Evolutionary conservation across 1,140 invertebrate genomes (phyloP).

Genomic region (Temnothorax curvispinosus): DNA sequence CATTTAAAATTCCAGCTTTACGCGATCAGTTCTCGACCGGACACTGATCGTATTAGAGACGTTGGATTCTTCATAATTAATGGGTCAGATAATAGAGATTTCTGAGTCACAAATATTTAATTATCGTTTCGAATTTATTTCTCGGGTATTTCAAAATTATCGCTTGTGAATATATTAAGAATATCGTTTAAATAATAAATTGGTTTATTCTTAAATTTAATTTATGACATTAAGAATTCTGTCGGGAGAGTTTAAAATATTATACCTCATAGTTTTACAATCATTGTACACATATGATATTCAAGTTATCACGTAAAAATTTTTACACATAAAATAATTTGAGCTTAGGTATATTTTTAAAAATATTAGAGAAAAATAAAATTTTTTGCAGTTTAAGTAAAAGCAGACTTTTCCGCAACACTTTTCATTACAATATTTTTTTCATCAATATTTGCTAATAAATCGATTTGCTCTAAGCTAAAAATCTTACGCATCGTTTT

Average conservation of each 20-base stretch:
- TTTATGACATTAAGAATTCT: neutral
- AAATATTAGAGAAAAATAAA: neutral
- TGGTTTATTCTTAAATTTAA: conserved; percentile 9
- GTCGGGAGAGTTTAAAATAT: neutral
- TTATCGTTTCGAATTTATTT: neutral
- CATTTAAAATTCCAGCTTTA: neutral
- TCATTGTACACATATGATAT: neutral
- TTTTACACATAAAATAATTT: neutral
- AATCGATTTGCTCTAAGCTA: neutral
- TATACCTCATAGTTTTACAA: neutral
- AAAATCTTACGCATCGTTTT: neutral
- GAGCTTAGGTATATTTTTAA: neutral
- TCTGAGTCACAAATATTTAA: neutral
- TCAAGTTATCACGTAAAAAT: neutral
- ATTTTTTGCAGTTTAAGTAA: neutral
- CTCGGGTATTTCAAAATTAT: neutral
- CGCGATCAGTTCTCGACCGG: no score
- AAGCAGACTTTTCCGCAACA: neutral
- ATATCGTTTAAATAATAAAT: neutral
- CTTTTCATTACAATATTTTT: neutral
- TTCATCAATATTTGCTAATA: neutral
- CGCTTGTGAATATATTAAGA: neutral
- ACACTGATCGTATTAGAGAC: neutral
- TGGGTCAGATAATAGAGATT: neutral
- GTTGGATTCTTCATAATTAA: neutral